Evolutionary conservation across 2,888 invertebrate species (phyloP).

Genomic region (Synergus gifuensis): DNA sequence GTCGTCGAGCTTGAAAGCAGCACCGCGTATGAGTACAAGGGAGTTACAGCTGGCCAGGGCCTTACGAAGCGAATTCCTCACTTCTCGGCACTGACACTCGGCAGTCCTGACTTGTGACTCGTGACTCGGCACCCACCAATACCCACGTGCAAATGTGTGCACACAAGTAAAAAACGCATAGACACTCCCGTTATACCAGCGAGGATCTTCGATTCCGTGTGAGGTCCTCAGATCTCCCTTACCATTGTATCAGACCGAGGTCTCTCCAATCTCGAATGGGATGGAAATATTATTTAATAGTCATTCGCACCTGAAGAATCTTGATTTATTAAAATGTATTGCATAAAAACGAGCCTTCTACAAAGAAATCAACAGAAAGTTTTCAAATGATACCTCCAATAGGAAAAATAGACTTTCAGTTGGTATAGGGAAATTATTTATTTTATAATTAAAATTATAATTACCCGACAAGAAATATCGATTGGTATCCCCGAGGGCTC

Average conservation of each 20-base stretch:
- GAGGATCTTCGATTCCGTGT: constrained; percentile 35
- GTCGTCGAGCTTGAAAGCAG: constrained; percentile 46
- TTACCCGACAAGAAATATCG: too few relatives aligned
- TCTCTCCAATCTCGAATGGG: constrained; percentile 9
- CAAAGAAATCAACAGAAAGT: not conserved
- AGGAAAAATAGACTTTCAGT: not conserved
- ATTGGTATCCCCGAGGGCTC: too few relatives aligned
- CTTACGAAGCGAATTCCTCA: constrained; percentile 71
- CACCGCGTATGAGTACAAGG: constrained; percentile 47
- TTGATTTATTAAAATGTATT: constrained; percentile 24
- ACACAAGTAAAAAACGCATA: constrained; percentile 19
- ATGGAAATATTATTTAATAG: constrained; percentile 36
- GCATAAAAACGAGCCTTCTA: not conserved
- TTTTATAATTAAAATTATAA: too few relatives aligned
- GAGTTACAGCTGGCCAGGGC: constrained; percentile 59
- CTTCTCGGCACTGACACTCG: constrained; percentile 62
- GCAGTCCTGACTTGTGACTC: constrained; percentile 52
- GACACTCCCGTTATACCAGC: constrained; percentile 37
- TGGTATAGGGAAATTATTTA: too few relatives aligned
- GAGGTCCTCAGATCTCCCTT: constrained; percentile 30
- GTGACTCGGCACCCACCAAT: constrained; percentile 61
- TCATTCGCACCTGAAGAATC: not conserved
- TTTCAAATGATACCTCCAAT: not conserved
- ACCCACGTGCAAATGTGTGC: constrained; percentile 1
- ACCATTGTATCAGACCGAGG: constrained; percentile 16